Conservation (phyloP, 2,888 invertebrate species). For the Philhelius pedissequus region DNA sequence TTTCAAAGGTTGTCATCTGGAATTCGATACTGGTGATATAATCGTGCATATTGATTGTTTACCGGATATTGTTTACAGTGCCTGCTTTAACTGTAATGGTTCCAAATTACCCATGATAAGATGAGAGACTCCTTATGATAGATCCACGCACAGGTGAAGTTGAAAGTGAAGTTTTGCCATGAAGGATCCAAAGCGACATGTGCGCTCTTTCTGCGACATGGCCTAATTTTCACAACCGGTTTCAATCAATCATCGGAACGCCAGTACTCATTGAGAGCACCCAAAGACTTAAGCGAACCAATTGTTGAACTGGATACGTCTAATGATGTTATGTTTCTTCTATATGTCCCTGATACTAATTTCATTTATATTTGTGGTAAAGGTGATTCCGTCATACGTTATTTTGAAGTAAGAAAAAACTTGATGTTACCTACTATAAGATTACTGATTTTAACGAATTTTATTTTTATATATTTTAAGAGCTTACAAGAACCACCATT, state of each 20-base stretch:
- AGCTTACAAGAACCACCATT: slow-evolving; percentile 96
- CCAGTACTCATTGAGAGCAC: slow-evolving; percentile 96
- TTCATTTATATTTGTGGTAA: slow-evolving; percentile 97
- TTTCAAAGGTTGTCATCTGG: slow-evolving; percentile 89
- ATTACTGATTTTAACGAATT: neutral
- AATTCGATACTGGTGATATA: slow-evolving; percentile 94
- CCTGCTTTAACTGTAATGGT: slow-evolving; percentile 98
- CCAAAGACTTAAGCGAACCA: slow-evolving; percentile 91
- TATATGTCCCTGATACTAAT: slow-evolving; percentile 97
- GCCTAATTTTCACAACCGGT: slow-evolving; percentile 93
- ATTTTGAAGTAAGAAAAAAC: slow-evolving; percentile 84
- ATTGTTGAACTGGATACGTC: slow-evolving; percentile 96
- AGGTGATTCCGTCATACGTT: slow-evolving; percentile 98
- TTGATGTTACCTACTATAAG: neutral
- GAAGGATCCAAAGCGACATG: slow-evolving; percentile 95
- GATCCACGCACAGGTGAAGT: slow-evolving; percentile 94
- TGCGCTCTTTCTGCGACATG: slow-evolving; percentile 94
- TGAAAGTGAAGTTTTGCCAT: slow-evolving; percentile 91
- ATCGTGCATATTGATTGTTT: slow-evolving; percentile 92
- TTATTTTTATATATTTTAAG: slow-evolving; percentile 74
- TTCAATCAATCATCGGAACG: slow-evolving; percentile 99
- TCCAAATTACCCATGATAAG: slow-evolving; percentile 95
- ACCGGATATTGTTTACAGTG: slow-evolving; percentile 96
- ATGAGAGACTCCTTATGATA: slow-evolving; percentile 95
- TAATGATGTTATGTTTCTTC: slow-evolving; percentile 97